Conservation (phyloP, 2,888 invertebrate species). For the Pyrochroa serraticornis region DNA sequence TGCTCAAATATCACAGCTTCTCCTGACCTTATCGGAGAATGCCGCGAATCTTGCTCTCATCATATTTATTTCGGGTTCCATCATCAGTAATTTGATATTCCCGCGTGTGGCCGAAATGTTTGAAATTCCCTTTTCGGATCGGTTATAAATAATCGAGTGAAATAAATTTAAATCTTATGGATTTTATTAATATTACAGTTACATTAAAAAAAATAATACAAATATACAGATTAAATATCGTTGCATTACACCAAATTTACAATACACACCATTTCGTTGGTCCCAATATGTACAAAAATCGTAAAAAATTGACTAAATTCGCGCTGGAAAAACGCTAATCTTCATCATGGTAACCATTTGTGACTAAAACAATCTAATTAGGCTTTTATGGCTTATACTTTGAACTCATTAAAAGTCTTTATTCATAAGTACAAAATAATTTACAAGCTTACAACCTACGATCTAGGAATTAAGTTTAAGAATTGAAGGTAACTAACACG, state of each 20-base stretch:
- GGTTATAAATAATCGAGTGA: background rate
- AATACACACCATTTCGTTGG: constrained; percentile 40
- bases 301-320: constrained; percentile 39
- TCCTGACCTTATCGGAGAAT: too few relatives aligned
- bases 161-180: constrained; percentile 13
- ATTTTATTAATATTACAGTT: constrained; percentile 42
- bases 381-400: constrained; percentile 36
- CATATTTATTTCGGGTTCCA: too few relatives aligned
- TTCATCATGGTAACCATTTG: constrained; percentile 46
- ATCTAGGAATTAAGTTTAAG: constrained; percentile 18
- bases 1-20: too few relatives aligned
- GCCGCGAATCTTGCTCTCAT: too few relatives aligned
- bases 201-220: constrained; percentile 45
- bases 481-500: constrained; percentile 43
- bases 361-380: constrained; percentile 45
- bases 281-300: constrained; percentile 41
- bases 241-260: constrained; percentile 42
- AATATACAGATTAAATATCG: constrained; percentile 49
- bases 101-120: too few relatives aligned
- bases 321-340: constrained; percentile 33
- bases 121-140: background rate
- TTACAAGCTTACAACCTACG: constrained; percentile 29
- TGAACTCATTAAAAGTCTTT: constrained; percentile 34
- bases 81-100: too few relatives aligned
- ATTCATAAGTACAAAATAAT: constrained; percentile 33